Percentiles rank a stretch among this genome's conserved stretches.
These are phyloP conservation scores for Aegithalos caudatus DNA, from an alignment of 2,113 vertebrate genomes.

Conservation along the genomic window DNA sequence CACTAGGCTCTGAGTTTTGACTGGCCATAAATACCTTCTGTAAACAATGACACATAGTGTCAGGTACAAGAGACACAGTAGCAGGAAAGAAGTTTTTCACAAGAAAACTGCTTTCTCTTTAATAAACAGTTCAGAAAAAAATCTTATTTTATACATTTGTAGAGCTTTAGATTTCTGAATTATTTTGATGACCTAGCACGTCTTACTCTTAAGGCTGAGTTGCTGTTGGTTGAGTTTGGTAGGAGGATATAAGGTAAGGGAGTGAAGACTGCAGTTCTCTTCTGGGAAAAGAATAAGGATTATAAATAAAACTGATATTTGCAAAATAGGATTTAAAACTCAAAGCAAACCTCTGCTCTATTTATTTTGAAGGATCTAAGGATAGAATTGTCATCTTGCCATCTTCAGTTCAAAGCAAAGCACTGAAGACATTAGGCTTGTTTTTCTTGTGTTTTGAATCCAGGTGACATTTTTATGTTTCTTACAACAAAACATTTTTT, in stretches of 20 bases:
- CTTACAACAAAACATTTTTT: background rate
- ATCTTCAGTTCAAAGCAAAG: background rate
- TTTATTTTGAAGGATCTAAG: background rate
- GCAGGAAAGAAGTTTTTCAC: background rate
- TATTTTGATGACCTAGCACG: background rate
- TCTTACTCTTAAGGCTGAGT: background rate
- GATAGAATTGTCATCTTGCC: background rate
- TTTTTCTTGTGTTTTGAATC: conserved; percentile 2
- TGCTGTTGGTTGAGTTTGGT: background rate
- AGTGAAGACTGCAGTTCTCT: background rate
- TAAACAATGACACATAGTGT: background rate
- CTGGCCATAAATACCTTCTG: background rate
- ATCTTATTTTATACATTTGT: background rate
- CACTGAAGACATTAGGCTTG: background rate
- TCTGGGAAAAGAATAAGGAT: background rate
- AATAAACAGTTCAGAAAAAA: background rate
- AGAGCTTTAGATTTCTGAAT: background rate
- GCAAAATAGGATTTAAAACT: background rate
- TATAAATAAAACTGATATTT: background rate
- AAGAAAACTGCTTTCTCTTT: background rate
- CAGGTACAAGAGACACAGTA: background rate
- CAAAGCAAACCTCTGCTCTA: background rate
- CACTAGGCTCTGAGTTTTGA: background rate
- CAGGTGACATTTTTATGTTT: background rate
- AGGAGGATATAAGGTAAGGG: background rate